Base-by-base conservation (phyloP, 2,113 vertebrate species). In the Ophiodon elongatus region DNA sequence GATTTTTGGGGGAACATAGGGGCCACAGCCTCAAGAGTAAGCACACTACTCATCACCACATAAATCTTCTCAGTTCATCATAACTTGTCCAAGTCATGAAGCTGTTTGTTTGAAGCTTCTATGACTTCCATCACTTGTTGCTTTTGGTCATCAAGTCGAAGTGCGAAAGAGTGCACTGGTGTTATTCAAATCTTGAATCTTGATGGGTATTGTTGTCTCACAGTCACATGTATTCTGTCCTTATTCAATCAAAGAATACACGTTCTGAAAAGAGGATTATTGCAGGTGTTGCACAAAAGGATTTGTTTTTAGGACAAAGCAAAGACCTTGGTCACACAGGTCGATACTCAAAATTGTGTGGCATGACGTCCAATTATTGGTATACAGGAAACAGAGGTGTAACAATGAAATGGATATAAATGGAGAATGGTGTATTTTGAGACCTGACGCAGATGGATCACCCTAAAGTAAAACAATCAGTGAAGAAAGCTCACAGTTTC, bases 401-500 rank as follows among this genome's bases (percentile, higher is more conserved):
- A 62, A 37, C 69, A 76, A 21, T 52, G 21, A 73, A 60, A 72
- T 37, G 15, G 60, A 83, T 85, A 77, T 78, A 81, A 81, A 88
- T 78, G 81, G 31, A 88, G 65, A 60, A 33, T 14, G 29, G 35
- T 69, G 69, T 77, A 83, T 88, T 91, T 82, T 75, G 27, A 82
- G 82, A 80, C 41, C 50, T 80, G 70, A 86, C 29, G 33, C 73
- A 86, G 65, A 87, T 75, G 78, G 82, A 86, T 91, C 73, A 82
- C 64, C 68, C 79, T 64, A 54, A 89, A 94, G 77, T 84, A 86
- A 92, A 92, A 93, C 85, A 93, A 93, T 93, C 79, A 70, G 79
- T 33, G 60, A 85, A 84, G 70, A 85, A 80, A 89, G 77, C 76
- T 92, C 83, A 85, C 75, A 56, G 41, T 86, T 76, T 90, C 76